Conservation (phyloP, 1,140 invertebrate species). For the Dreissena polymorpha region DNA sequence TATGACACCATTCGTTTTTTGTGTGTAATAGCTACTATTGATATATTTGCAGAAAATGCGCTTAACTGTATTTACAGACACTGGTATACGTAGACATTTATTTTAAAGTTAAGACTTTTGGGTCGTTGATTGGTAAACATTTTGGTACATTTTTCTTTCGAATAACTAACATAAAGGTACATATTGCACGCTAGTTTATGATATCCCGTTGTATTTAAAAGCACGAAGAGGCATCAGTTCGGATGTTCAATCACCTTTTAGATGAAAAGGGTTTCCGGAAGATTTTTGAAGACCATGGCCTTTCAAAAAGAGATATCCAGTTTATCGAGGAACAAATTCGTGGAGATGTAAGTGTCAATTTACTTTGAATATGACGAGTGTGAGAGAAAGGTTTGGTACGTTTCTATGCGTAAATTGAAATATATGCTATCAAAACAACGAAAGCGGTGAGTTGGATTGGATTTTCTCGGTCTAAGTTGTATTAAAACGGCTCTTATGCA, state of each 20-base stretch:
- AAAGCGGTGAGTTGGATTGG: neutral
- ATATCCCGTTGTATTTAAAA: slow-evolving; percentile 45
- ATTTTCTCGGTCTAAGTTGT: neutral
- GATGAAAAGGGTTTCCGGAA: slow-evolving; percentile 73
- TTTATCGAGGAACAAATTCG: slow-evolving; percentile 81
- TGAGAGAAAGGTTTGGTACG: neutral
- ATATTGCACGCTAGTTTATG: too few species aligned
- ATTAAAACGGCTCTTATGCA: neutral
- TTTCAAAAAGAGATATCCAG: slow-evolving; percentile 69
- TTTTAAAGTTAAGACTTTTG: too few species aligned
- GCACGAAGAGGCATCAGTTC: slow-evolving; percentile 80
- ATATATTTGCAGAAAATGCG: too few species aligned
- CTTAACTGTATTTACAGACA: too few species aligned
- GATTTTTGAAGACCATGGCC: slow-evolving; percentile 64
- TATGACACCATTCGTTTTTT: too few species aligned
- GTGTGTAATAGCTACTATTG: too few species aligned
- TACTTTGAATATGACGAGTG: neutral
- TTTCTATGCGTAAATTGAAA: neutral
- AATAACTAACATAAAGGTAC: too few species aligned
- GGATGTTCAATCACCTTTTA: slow-evolving; percentile 80
- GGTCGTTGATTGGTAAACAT: too few species aligned
- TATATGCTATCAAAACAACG: neutral
- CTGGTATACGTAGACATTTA: too few species aligned
- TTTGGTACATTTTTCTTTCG: too few species aligned
- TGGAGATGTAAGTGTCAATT: slow-evolving; percentile 18